These are phyloP conservation scores for Erebia aethiops DNA, from an alignment of 2,888 invertebrate genomes.

Conservation along the genomic window DNA sequence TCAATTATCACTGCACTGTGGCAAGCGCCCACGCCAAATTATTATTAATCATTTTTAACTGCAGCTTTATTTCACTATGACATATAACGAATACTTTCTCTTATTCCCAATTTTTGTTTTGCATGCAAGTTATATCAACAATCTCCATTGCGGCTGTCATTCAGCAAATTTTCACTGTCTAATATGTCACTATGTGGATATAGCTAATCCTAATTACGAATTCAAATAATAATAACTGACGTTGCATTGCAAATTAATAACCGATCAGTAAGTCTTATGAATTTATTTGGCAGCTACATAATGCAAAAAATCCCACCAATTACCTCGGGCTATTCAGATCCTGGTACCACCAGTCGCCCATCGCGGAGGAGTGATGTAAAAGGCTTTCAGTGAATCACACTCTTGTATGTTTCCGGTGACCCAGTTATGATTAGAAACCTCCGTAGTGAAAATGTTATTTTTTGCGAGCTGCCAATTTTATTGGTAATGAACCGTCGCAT, in stretches of 20 bases:
- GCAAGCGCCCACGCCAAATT: constrained; percentile 58
- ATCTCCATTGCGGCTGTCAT: constrained; percentile 71
- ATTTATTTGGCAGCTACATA: constrained; percentile 53
- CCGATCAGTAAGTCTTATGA: constrained; percentile 52
- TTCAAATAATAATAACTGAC: constrained; percentile 63
- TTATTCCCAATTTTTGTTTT: constrained; percentile 56
- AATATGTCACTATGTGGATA: constrained; percentile 59
- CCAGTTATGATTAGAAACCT: constrained; percentile 80
- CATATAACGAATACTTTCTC: constrained; percentile 73
- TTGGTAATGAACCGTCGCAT: constrained; percentile 70
- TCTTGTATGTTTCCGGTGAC: constrained; percentile 79
- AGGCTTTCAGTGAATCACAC: constrained; percentile 74
- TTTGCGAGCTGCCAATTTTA: constrained; percentile 70
- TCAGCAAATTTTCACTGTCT: constrained; percentile 66
- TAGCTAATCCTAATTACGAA: constrained; percentile 71
- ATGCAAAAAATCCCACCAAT: constrained; percentile 60
- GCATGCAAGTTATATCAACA: constrained; percentile 45
- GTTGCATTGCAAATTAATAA: constrained; percentile 65
- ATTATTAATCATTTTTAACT: constrained; percentile 66
- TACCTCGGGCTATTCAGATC: constrained; percentile 69
- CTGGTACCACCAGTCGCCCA: constrained; percentile 73
- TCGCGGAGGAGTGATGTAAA: constrained; percentile 73
- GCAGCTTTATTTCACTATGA: constrained; percentile 64
- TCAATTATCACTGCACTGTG: constrained; percentile 75
- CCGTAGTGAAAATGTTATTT: constrained; percentile 75